Percentiles rank a stretch among this genome's conserved stretches.
Conservation (phyloP, 53 echinoderm and acorn worm species). For the Echinarachnius parma region DNA sequence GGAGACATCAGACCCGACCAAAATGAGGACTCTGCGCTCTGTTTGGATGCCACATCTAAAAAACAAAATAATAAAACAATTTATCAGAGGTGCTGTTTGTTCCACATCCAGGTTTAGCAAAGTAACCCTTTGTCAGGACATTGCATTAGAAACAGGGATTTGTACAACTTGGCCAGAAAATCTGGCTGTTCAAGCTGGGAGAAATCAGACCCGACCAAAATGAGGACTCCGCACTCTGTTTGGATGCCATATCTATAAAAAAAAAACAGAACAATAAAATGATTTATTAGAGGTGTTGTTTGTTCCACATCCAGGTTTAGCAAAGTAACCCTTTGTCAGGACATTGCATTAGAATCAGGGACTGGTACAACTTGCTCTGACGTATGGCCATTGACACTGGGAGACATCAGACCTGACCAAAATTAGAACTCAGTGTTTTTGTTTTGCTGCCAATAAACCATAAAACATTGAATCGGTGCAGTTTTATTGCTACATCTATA, state of each 20-base stretch:
- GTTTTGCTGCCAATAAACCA: no score
- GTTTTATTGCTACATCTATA: no score
- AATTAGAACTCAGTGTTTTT: not conserved
- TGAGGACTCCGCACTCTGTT: not conserved
- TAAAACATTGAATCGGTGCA: no score
- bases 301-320: no score
- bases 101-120: no score
- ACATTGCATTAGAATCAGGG: not conserved
- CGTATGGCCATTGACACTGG: not conserved
- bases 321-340: no score
- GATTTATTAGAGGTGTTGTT: no score
- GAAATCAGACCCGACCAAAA: conserved; percentile 28
- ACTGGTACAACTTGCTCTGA: conserved; percentile 33
- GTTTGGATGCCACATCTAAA: not conserved
- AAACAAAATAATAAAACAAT: no score
- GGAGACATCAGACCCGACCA: conserved; percentile 38
- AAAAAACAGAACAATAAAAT: not conserved
- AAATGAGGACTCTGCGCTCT: not conserved
- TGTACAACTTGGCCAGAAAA: conserved; percentile 26
- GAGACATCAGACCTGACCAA: conserved; percentile 36
- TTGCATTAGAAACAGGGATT: not conserved
- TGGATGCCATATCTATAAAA: not conserved
- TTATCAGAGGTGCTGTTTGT: no score
- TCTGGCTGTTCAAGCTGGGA: conserved; percentile 1
- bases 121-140: no score